Evolutionary conservation across 2,113 vertebrate genomes (phyloP).

Genomic region (Dermatemys mawii): DNA sequence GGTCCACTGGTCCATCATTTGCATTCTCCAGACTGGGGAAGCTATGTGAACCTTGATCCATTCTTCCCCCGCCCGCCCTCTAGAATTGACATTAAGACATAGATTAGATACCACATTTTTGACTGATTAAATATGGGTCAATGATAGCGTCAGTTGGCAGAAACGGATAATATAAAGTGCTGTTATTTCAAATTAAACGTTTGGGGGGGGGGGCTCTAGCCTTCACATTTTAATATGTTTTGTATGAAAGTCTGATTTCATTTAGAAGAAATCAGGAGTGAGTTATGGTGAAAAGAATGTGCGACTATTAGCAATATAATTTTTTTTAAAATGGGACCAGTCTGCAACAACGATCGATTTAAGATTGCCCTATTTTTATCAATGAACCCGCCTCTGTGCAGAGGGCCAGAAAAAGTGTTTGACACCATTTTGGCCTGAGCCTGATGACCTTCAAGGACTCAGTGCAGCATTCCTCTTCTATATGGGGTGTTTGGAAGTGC

Average conservation of each 20-base stretch:
- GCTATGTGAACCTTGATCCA: too few relatives aligned
- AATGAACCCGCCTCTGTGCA: neutral
- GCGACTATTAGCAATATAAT: neutral
- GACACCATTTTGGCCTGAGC: neutral
- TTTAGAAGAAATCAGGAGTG: neutral
- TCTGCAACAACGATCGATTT: neutral
- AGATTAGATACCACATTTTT: neutral
- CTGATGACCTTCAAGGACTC: neutral
- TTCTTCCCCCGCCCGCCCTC: too few relatives aligned
- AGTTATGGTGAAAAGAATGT: neutral
- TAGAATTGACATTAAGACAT: neutral
- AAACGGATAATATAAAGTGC: conserved; percentile 28
- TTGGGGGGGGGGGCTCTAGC: neutral
- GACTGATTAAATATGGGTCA: conserved; percentile 13
- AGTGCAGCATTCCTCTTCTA: neutral
- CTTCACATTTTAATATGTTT: neutral
- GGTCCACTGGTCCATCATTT: too few relatives aligned
- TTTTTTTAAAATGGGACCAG: neutral
- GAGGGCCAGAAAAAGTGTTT: neutral
- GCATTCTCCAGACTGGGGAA: too few relatives aligned
- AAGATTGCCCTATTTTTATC: neutral
- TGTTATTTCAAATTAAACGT: conserved; percentile 8
- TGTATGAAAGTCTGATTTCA: neutral
- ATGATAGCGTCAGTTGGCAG: conserved; percentile 35
- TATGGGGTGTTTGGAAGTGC: neutral